These are phyloP conservation scores for Megathymus violae DNA, from an alignment of 1,140 invertebrate species.

Conservation along the genomic window DNA sequence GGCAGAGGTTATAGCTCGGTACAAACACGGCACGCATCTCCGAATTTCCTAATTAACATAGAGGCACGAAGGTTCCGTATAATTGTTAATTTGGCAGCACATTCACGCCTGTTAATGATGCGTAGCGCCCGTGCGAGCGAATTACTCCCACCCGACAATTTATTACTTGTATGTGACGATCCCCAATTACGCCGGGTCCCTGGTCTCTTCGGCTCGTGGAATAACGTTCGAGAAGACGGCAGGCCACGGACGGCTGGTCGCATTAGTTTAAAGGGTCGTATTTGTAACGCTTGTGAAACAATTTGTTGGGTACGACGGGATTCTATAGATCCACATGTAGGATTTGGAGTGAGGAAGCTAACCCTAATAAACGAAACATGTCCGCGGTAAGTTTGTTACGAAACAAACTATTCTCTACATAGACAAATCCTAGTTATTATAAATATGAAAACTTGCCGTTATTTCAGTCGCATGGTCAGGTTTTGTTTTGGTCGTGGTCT, in stretches of 20 bases:
- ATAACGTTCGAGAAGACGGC: neutral
- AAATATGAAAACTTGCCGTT: too few relatives aligned
- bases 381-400: slow-evolving; percentile 15
- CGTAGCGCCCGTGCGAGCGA: slow-evolving; percentile 63
- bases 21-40: slow-evolving; percentile 38
- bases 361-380: slow-evolving; percentile 44
- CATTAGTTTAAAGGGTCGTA: slow-evolving; percentile 68
- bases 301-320: slow-evolving; percentile 57
- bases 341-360: slow-evolving; percentile 49
- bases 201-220: slow-evolving; percentile 7
- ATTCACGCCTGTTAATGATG: slow-evolving; percentile 73
- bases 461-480: too few relatives aligned
- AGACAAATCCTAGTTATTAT: too few relatives aligned
- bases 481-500: too few relatives aligned
- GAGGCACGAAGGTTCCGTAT: slow-evolving; percentile 65
- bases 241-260: slow-evolving; percentile 47
- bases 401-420: too few relatives aligned
- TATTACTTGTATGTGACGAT: slow-evolving; percentile 72
- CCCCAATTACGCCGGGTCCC: slow-evolving; percentile 44
- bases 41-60: slow-evolving; percentile 78
- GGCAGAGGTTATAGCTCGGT: slow-evolving; percentile 33
- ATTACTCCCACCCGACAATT: slow-evolving; percentile 69
- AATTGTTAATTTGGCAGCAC: slow-evolving; percentile 80
- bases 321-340: slow-evolving; percentile 41
- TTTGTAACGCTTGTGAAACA: slow-evolving; percentile 68